Base-by-base conservation (phyloP, 1,140 invertebrate species). In the Watersipora subatra region DNA sequence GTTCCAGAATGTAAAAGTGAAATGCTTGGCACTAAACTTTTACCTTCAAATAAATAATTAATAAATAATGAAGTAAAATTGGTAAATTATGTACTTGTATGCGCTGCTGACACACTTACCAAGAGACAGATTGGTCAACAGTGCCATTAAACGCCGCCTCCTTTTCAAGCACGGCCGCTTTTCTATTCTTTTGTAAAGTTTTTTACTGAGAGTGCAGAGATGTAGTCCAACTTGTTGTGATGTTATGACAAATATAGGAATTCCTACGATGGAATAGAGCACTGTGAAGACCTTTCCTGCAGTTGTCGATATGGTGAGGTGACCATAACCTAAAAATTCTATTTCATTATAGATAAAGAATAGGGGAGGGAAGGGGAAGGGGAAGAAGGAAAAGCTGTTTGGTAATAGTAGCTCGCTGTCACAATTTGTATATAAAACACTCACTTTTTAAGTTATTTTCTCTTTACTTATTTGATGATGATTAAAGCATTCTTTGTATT, bases 191-290 rank as follows among this genome's bases (percentile, higher is more conserved):
- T 46, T 46, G 7, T 7, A 46, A 46, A 46, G 7, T n/a, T 46
- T 46, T 46, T n/a, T n/a, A 46, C 7, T 12, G 34, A 46, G 34
- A n/a, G 7, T 46, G 34, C 7, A 7, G 7, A 46, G 7, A 12
- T n/a, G 7, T n/a, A 46, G 7, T 12, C 34, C 34, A 46, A 46
- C 7, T n/a, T 46, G 34, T 12, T n/a, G 7, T 12, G 34, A 46
- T 12, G 34, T 46, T 12, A 71, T 20, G 1, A 64, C 68, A 2
- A 67, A 65, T 2, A 73, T 28, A 15, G 73, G 72, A 17, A 74
- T 73, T 12, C 73, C 74, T 12, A 75, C 20, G 17, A 76, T 28
- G 12, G 70, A 71, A 62, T 67, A 76, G 30, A 76, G 62, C 17
- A 71, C 66, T 61, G 69, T 70, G 63, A 76, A 72, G 19, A 69